Conservation (phyloP, 2,797 vertebrate species). For the Poeciliopsis gracilis region DNA sequence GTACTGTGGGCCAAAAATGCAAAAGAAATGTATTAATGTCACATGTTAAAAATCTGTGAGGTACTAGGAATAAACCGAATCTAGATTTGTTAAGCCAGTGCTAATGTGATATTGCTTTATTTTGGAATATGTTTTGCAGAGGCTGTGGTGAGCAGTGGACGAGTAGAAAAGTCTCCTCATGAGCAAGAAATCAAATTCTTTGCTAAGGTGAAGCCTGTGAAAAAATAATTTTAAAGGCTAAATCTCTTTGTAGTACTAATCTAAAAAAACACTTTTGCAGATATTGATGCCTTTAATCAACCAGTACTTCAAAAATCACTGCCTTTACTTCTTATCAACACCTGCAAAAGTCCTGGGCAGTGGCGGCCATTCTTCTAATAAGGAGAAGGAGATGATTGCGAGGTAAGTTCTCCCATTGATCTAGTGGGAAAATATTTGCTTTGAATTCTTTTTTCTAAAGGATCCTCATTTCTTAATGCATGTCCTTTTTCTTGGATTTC, state of each 20-base stretch:
- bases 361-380: constrained; percentile 92
- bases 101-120: neutral
- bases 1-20: constrained; percentile 62
- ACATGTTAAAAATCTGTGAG: neutral
- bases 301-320: constrained; percentile 97
- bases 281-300: constrained; percentile 94
- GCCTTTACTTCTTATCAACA: constrained; percentile 94
- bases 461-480: neutral
- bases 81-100: neutral
- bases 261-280: constrained; percentile 63
- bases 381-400: constrained; percentile 97
- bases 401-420: constrained; percentile 77
- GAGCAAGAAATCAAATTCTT: constrained; percentile 98
- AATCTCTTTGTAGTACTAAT: constrained; percentile 7
- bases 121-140: constrained; percentile 73
- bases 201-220: constrained; percentile 83
- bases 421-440: neutral
- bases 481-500: constrained; percentile 30
- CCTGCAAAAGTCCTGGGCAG: constrained; percentile 93
- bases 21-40: neutral
- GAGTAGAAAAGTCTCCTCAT: constrained; percentile 95
- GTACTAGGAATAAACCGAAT: neutral
- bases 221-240: neutral
- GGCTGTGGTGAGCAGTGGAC: constrained; percentile 94
- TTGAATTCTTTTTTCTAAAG: neutral